Evolutionary conservation across 2,888 invertebrate genomes (phyloP).

Genomic region (Eupithecia subfuscata): DNA sequence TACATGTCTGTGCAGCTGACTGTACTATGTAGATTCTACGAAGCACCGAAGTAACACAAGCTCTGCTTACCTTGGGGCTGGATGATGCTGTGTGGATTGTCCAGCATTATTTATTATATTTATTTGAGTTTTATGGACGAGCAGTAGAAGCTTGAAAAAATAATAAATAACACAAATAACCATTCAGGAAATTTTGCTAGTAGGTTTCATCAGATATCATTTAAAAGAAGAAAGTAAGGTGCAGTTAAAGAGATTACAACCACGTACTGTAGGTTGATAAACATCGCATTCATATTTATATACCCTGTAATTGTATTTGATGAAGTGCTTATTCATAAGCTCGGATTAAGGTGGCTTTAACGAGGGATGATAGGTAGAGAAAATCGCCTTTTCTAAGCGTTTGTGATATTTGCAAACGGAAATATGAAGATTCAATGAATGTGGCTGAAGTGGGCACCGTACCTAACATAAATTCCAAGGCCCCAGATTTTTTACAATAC

Average conservation of each 20-base stretch:
- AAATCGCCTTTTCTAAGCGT: neutral
- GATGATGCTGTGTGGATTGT: too few species aligned
- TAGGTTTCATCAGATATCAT: neutral
- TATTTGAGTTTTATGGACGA: too few species aligned
- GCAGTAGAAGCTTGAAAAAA: too few species aligned
- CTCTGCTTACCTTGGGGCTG: too few species aligned
- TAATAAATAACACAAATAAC: too few species aligned
- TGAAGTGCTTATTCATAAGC: conserved; percentile 36
- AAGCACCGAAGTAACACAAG: too few species aligned
- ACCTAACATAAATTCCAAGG: neutral
- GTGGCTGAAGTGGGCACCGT: neutral
- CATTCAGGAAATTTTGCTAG: neutral
- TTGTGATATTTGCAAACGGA: neutral
- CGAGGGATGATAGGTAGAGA: neutral
- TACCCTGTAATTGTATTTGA: conserved; percentile 36
- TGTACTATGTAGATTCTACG: too few species aligned
- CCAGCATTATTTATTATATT: too few species aligned
- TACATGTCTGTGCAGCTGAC: too few species aligned
- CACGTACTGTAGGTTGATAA: conserved; percentile 13
- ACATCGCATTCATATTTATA: conserved; percentile 23
- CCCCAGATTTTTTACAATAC: neutral
- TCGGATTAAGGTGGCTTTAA: conserved; percentile 14
- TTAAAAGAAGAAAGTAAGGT: neutral
- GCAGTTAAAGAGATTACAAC: neutral
- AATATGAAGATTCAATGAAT: neutral